Conservation (phyloP, 2,797 vertebrate species). For the Champsocephalus gunnari region DNA sequence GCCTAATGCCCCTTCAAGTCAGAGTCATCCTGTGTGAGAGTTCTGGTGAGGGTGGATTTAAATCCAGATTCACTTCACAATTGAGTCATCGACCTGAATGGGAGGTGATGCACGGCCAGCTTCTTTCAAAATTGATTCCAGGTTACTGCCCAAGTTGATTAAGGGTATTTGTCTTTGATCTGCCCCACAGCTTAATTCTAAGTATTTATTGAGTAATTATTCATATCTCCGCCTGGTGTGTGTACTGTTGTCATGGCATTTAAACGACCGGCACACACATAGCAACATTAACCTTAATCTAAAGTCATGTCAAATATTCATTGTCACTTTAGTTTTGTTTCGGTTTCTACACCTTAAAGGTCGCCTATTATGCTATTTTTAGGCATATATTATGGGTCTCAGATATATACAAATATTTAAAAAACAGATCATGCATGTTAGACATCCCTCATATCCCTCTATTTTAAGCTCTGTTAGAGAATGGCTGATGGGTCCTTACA, state of each 20-base stretch:
- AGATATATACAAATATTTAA: too few species aligned
- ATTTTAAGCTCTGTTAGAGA: too few species aligned
- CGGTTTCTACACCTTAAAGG: too few species aligned
- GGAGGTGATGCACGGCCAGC: neutral
- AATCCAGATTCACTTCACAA: neutral
- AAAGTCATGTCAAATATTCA: too few species aligned
- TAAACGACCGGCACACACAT: neutral
- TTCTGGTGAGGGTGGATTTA: neutral
- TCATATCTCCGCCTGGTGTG: too few species aligned
- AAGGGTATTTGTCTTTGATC: neutral
- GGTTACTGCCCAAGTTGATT: neutral
- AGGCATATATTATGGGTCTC: too few species aligned
- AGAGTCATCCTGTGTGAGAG: neutral
- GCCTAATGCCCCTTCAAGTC: neutral
- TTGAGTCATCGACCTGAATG: neutral
- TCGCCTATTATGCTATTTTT: too few species aligned
- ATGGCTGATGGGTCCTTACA: too few species aligned
- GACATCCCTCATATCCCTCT: too few species aligned
- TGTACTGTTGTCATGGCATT: neutral
- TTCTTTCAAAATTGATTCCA: neutral
- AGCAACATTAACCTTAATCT: neutral
- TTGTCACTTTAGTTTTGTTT: too few species aligned
- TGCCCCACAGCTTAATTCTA: neutral
- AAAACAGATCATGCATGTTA: too few species aligned
- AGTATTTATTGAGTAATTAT: too few species aligned